Percentiles rank a stretch among this genome's conserved stretches.
Conservation (phyloP, 2,888 invertebrate genomes). For the Galerucella calmariensis region DNA sequence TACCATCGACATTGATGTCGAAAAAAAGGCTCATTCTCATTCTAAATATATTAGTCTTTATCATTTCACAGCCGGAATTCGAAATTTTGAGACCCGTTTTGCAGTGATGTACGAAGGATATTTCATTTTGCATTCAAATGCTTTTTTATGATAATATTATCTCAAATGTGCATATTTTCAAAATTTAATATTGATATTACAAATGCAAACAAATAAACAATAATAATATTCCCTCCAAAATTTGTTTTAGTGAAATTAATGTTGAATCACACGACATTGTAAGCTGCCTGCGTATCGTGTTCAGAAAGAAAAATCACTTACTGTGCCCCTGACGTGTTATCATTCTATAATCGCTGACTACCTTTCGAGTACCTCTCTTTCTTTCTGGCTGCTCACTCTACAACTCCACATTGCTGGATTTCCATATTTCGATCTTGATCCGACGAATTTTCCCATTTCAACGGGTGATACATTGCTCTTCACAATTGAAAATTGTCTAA, state of each 20-base stretch:
- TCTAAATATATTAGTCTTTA: conserved; percentile 36
- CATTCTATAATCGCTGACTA: conserved; percentile 51
- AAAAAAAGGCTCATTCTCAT: conserved; percentile 14
- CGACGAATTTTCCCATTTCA: conserved; percentile 32
- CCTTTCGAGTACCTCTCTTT: conserved; percentile 37
- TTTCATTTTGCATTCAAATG: conserved; percentile 7
- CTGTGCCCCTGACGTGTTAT: conserved; percentile 54
- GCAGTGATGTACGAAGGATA: background rate
- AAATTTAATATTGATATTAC: too few species aligned
- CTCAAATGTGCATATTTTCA: too few species aligned
- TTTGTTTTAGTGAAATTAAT: too few species aligned
- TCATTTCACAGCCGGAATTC: conserved; percentile 24
- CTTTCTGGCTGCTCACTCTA: background rate
- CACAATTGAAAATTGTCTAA: conserved; percentile 27
- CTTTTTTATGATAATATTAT: conserved; percentile 11
- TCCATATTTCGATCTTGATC: conserved; percentile 39
- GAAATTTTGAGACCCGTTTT: background rate
- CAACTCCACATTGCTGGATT: conserved; percentile 20
- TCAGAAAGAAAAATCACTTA: conserved; percentile 55
- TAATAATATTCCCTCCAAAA: too few species aligned
- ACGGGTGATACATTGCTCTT: conserved; percentile 36
- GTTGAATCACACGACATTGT: conserved; percentile 31
- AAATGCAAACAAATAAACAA: too few species aligned
- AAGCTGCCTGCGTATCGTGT: conserved; percentile 39
- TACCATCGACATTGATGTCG: background rate